Base-by-base conservation (phyloP, 2,113 vertebrate genomes). In the Peucedramus taeniatus region DNA sequence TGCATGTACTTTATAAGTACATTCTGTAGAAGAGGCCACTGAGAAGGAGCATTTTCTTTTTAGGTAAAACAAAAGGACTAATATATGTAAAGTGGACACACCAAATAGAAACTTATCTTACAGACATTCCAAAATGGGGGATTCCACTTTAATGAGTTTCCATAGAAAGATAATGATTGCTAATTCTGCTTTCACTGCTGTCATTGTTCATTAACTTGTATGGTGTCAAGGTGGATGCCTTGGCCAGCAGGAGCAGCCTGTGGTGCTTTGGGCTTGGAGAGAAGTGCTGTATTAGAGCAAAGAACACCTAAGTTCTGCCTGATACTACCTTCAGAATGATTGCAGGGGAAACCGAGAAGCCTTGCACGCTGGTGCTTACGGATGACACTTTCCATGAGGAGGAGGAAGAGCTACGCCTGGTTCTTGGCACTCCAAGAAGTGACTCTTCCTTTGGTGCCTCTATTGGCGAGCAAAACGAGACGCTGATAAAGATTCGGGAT, bases 261-360 rank as follows among this genome's bases (percentile, higher is more conserved):
- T 66, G 39, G 2, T 50, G 65, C 50, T 27, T 51, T 75, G 30
- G 35, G 16, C 60, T 70, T 64, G 56, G 42, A 69, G 23, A 72
- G 15, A 80, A 91, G 15, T 51, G 6, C 47, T 95, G 15, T 51
- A 31, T 26, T 17, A 74, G 47, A 68, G 22, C 30, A 87, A 77
- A 84, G 47, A 83, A 53, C 40, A 61, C 23, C 12, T 44, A 22
- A 61, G 60, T 89, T 93, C 75, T 94, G 40, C 79, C 44, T 93
- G 69, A 51, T 85, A 45, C 47, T 94, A 95, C 39, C 80, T 93
- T 92, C 59, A 57, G 71, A 93, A 93, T 81, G 42, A 69, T 97
- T 96, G 47, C 97, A 99, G 99, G 99, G 87, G 99, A 99, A 96
- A 97, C 98, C 17, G 99, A 99, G 91, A 99, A 99, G 92, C 98